A percentile compares a stretch with the other conserved stretches of the same genome.
These are phyloP conservation scores for Zophobas morio DNA, from an alignment of 1,140 invertebrate species.

Conservation along the genomic window DNA sequence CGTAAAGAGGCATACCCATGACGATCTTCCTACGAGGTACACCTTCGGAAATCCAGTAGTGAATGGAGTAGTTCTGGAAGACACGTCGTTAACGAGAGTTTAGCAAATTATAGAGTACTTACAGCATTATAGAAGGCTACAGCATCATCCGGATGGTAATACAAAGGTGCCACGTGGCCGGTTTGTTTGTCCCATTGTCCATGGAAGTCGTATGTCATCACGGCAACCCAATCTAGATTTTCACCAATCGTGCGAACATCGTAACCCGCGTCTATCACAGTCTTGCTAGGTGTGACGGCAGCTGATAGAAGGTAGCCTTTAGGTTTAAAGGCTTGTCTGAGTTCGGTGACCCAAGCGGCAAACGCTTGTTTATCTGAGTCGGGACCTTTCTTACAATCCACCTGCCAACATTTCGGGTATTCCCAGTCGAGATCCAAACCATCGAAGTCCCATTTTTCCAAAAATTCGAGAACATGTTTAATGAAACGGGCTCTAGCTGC, in stretches of 20 bases:
- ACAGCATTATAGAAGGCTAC: constrained; percentile 80
- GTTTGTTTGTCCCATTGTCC: constrained; percentile 89
- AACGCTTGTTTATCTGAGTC: constrained; percentile 87
- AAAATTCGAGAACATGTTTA: constrained; percentile 80
- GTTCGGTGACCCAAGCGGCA: constrained; percentile 79
- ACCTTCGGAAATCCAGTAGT: constrained; percentile 90
- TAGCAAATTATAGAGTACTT: constrained; percentile 59
- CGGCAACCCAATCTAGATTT: constrained; percentile 87
- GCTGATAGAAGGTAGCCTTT: constrained; percentile 83
- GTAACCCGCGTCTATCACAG: constrained; percentile 88
- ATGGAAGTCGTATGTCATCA: constrained; percentile 92
- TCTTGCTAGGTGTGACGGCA: constrained; percentile 91
- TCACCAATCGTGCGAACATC: constrained; percentile 81
- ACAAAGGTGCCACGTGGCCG: constrained; percentile 87
- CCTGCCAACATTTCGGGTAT: constrained; percentile 93
- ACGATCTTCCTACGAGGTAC: constrained; percentile 85
- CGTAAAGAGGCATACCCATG: constrained; percentile 93
- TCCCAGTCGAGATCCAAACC: constrained; percentile 93
- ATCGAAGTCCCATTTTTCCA: constrained; percentile 88
- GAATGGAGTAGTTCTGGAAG: constrained; percentile 85
- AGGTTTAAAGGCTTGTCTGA: constrained; percentile 81
- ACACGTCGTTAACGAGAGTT: neutral
- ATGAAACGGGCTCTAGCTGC: constrained; percentile 80
- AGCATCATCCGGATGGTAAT: constrained; percentile 84
- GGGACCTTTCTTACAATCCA: constrained; percentile 86